A percentile compares a stretch with the other conserved stretches of the same genome.
Evolutionary conservation across 2,888 invertebrate genomes (phyloP).

Genomic region (Zaprionus bogoriensis): DNA sequence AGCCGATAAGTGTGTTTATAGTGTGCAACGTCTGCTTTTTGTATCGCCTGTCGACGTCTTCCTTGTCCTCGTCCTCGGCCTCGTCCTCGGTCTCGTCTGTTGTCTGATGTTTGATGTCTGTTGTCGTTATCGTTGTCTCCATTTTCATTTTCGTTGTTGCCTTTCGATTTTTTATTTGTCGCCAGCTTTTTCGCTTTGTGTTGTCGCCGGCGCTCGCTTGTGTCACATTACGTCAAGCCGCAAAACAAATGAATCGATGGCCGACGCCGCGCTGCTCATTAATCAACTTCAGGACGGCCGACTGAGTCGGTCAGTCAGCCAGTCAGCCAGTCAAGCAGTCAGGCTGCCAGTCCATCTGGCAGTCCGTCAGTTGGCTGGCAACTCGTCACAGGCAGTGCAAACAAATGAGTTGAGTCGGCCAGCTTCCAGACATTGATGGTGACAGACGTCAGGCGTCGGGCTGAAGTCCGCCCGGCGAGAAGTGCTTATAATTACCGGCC

Average conservation of each 20-base stretch:
- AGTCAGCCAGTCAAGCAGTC: constrained; percentile 15
- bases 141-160: constrained; percentile 32
- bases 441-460: constrained; percentile 47
- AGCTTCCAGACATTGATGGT: constrained; percentile 39
- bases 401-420: constrained; percentile 35
- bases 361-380: background rate
- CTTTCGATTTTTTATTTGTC: constrained; percentile 10
- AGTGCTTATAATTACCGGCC: constrained; percentile 49
- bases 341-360: constrained; percentile 7
- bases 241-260: constrained; percentile 52
- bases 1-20: constrained; percentile 21
- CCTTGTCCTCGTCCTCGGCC: no score
- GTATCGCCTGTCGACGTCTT: background rate
- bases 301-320: constrained; percentile 14
- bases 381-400: constrained; percentile 46
- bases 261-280: constrained; percentile 57
- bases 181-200: background rate
- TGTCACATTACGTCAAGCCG: constrained; percentile 53
- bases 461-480: no score
- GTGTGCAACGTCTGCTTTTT: constrained; percentile 10
- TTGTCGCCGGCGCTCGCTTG: constrained; percentile 16
- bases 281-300: constrained; percentile 58
- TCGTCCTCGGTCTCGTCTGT: no score
- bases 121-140: constrained; percentile 14
- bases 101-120: constrained; percentile 1